Conservation (phyloP, 1,140 invertebrate genomes). For the Proctacanthus coquilletti region DNA sequence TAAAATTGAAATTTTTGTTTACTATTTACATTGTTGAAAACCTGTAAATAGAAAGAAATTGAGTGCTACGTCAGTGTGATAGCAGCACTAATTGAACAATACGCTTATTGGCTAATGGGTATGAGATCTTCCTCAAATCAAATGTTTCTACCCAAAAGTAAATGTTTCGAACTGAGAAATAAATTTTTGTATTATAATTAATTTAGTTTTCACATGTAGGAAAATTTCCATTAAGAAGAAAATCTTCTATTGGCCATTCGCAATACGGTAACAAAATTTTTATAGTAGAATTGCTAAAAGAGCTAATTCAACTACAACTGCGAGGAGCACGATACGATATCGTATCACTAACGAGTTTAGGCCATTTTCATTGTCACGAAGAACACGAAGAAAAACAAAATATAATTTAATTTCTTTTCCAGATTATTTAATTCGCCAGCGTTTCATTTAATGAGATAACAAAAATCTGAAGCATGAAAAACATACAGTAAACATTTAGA, state of each 20-base stretch:
- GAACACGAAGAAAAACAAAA: too few species aligned
- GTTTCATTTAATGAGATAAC: too few species aligned
- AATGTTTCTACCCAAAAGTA: neutral
- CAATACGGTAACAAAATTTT: neutral
- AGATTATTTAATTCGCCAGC: too few species aligned
- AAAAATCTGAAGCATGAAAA: too few species aligned
- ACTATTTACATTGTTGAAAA: neutral
- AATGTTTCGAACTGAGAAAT: slow-evolving; percentile 1
- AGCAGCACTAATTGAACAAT: neutral
- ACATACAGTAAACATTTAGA: too few species aligned
- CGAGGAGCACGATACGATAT: neutral
- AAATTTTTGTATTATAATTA: too few species aligned
- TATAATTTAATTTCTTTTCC: too few species aligned
- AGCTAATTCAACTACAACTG: neutral
- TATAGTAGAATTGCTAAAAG: neutral
- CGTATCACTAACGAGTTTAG: too few species aligned
- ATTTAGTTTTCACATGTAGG: neutral
- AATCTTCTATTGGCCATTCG: neutral
- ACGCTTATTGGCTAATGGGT: neutral
- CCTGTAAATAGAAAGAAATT: neutral
- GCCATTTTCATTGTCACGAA: too few species aligned
- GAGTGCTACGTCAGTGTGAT: neutral
- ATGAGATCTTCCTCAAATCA: neutral
- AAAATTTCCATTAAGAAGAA: neutral
- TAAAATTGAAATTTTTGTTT: neutral